Evolutionary conservation across 2,888 invertebrate species (phyloP), one percentile per base, ranked within the genome.

Genomic region (Nymphalis c-album): DNA sequence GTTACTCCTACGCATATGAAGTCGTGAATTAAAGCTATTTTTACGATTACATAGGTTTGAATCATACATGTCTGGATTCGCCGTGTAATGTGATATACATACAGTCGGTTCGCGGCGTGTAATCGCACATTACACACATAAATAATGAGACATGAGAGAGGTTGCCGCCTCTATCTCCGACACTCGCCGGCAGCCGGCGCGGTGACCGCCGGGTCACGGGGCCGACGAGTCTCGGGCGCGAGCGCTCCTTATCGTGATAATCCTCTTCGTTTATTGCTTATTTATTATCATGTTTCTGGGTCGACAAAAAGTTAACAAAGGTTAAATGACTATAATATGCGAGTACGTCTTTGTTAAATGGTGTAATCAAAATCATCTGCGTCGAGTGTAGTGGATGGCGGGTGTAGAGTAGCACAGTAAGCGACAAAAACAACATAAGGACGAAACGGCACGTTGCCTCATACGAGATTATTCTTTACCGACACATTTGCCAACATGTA

Each of bases 181-280:
- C n/a, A 47, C 4, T 16, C 47, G 47, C n/a, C 47, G 47, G 48
- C 48, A 5, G 18, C 48, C 48, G n/a, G 48, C 46, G 46, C 47
- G 47, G 18, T 18, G 10, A 10, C 50, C 50, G n/a, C 18, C 47
- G 47, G 50, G 50, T 50, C 50, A 50, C 10, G 18, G 50, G 50
- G 50, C 48, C 47, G 47, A 7, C n/a, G 50, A 48, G 35, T 10
- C 10, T 48, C 18, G 18, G 18, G 20, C n/a, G 7, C 7, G n/a
- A 17, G n/a, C 47, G 47, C 47, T 47, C 50, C 8, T 48, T 50
- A 50, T 50, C 50, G 10, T 50, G 50, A 50, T 50, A 50, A 50
- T 50, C 50, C 50, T 50, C 50, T 20, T 50, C 47, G 7, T n/a
- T 47, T n/a, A 47, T 47, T 50, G 20, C 18, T 50, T 50, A 20